Percentiles rank a stretch among this genome's conserved stretches.
phyloP scores from a whole-genome alignment of 2,113 vertebrate genomes.

The Asarcornis scutulata region DNA sequence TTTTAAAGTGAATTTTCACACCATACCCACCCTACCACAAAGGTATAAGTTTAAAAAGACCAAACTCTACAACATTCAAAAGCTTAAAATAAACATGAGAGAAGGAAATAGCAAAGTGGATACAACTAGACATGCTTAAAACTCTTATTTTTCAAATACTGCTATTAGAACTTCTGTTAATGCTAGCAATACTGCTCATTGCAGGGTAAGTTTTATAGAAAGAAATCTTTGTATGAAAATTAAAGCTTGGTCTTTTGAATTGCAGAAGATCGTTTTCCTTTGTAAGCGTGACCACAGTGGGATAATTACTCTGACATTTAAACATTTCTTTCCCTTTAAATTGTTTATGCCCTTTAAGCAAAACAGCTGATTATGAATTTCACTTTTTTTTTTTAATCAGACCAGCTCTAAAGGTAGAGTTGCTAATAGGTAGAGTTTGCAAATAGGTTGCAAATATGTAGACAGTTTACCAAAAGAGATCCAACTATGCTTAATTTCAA shows the following conservation, averaged over 20 bases:
- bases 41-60: not conserved
- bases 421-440: no score
- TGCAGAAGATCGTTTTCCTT: not conserved
- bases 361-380: slow-evolving; percentile 23
- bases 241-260: not conserved
- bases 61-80: not conserved
- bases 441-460: not conserved
- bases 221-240: not conserved
- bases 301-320: slow-evolving; percentile 59
- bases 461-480: not conserved
- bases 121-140: not conserved
- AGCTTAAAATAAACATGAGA: not conserved
- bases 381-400: not conserved
- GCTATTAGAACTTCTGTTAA: not conserved
- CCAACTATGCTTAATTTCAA: not conserved
- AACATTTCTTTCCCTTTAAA: not conserved
- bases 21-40: not conserved
- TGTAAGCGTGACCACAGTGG: not conserved
- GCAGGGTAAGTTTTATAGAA: not conserved
- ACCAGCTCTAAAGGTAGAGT: not conserved
- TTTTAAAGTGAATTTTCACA: not conserved
- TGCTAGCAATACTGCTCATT: not conserved
- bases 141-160: not conserved
- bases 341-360: slow-evolving; percentile 26
- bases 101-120: not conserved